These are phyloP conservation scores for Sternotherus odoratus DNA, from an alignment of 2,797 vertebrate species.

Conservation along the genomic window DNA sequence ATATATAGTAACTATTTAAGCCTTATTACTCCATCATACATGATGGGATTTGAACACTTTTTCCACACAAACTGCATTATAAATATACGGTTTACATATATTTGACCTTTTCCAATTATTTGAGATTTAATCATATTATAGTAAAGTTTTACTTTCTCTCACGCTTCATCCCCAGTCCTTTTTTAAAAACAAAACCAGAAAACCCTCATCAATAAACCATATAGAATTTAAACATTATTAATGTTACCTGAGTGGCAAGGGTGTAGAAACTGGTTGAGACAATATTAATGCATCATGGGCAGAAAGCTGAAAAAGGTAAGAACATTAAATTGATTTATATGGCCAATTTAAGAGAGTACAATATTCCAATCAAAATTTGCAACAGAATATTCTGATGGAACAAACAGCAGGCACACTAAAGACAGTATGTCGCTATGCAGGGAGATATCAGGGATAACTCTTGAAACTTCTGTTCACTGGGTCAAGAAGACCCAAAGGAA, in stretches of 20 bases:
- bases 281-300: slow-evolving; percentile 92
- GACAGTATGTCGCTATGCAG: neutral
- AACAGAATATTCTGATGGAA: neutral
- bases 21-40: neutral
- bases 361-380: slow-evolving; percentile 39
- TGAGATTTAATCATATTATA: neutral
- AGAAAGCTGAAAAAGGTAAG: slow-evolving; percentile 88
- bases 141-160: neutral
- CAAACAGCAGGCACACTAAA: neutral
- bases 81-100: neutral
- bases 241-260: slow-evolving; percentile 94
- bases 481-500: neutral
- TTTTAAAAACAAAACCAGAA: neutral
- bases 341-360: slow-evolving; percentile 19
- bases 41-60: neutral
- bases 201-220: neutral
- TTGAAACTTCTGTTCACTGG: neutral
- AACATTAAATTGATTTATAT: neutral
- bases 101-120: neutral
- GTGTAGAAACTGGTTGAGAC: slow-evolving; percentile 97
- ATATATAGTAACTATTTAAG: neutral
- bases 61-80: neutral
- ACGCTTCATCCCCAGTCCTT: neutral
- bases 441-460: neutral
- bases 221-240: slow-evolving; percentile 26